Percentiles rank a stretch among this genome's conserved stretches.
Evolutionary conservation across 2,113 vertebrate species (phyloP).

Genomic region (Hipposideros armiger): DNA sequence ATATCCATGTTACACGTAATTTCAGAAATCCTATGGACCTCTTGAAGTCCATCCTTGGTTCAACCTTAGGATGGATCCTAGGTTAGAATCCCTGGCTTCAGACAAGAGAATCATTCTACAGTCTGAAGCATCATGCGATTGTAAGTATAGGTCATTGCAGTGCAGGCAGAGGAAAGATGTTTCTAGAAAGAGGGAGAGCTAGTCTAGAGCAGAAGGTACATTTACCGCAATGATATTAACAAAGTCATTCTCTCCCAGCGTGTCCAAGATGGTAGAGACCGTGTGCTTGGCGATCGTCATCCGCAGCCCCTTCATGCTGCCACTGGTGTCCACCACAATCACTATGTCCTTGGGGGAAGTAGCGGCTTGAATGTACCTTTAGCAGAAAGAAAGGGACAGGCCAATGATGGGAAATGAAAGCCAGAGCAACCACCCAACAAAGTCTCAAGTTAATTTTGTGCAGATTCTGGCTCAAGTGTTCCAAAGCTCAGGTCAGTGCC

Average conservation of each 20-base stretch:
- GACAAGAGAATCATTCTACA: background rate
- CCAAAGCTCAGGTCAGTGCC: background rate
- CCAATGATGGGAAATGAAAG: background rate
- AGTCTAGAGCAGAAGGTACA: background rate
- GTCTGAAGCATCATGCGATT: rapidly evolving
- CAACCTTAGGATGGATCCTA: background rate
- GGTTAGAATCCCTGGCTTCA: too few relatives aligned
- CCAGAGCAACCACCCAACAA: background rate
- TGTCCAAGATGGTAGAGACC: constrained; percentile 95
- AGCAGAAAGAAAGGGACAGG: background rate
- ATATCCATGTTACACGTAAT: background rate
- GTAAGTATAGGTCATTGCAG: rapidly evolving
- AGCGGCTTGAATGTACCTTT: constrained; percentile 97
- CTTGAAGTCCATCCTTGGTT: background rate
- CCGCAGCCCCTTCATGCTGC: constrained; percentile 97
- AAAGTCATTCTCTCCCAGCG: constrained; percentile 98
- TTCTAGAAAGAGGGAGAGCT: background rate
- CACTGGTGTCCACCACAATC: constrained; percentile 95
- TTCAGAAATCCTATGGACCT: background rate
- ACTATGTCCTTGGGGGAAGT: constrained; percentile 98
- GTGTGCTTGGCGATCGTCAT: constrained; percentile 98
- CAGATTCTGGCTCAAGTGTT: background rate
- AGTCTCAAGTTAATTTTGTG: background rate
- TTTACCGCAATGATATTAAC: constrained; percentile 96
- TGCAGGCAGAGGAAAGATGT: background rate